Percentiles rank a stretch among this genome's conserved stretches.
phyloP scores from a whole-genome alignment of 2,113 vertebrate species.

The Egretta garzetta region DNA sequence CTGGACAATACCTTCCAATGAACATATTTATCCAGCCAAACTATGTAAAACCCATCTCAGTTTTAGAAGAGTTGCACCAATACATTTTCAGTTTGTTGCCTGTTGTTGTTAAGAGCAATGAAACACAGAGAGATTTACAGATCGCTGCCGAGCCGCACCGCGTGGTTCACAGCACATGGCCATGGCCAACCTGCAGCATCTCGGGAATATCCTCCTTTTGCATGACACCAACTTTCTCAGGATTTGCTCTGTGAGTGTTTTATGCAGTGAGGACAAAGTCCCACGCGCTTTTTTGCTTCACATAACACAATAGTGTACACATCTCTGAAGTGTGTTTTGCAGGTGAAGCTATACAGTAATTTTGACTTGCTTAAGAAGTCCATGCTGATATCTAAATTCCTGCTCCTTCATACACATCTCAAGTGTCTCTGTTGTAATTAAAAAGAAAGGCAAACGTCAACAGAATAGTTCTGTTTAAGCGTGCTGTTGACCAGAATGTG shows the following conservation, averaged over 20 bases:
- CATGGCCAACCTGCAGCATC: background rate
- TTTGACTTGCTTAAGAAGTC: background rate
- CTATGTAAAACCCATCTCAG: background rate
- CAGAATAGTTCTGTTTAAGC: background rate
- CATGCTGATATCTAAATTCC: background rate
- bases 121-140: background rate
- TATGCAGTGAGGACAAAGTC: background rate
- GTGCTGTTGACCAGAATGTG: background rate
- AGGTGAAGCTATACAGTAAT: background rate
- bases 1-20: background rate
- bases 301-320: background rate
- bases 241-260: background rate
- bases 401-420: background rate
- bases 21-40: background rate
- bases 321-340: background rate
- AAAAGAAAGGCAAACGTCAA: background rate
- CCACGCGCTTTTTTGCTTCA: background rate
- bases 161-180: background rate
- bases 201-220: fast-evolving
- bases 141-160: fast-evolving
- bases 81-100: background rate
- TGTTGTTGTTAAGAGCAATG: background rate
- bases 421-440: background rate
- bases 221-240: background rate
- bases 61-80: background rate